Conservation (phyloP, 2,113 vertebrate genomes). For the Cynoglossus semilaevis region DNA sequence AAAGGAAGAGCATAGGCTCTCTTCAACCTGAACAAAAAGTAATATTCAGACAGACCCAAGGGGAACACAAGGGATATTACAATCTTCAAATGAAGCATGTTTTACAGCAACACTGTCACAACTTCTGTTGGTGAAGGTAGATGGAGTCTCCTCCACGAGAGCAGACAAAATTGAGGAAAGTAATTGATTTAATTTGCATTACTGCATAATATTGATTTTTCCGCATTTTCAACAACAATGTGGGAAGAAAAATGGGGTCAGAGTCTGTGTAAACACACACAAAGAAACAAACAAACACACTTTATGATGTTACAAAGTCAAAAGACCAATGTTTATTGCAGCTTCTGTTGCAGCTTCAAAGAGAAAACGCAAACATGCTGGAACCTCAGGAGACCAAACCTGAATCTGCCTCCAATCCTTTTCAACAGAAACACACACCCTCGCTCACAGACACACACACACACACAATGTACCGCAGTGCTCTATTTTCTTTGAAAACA, state of each 20-base stretch:
- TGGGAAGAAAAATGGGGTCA: constrained; percentile 36
- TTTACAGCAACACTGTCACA: no score
- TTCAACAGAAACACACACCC: constrained; percentile 39
- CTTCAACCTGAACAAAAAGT: no score
- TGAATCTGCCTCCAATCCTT: constrained; percentile 73
- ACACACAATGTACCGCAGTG: constrained; percentile 46
- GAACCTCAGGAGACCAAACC: constrained; percentile 71
- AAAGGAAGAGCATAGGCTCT: no score
- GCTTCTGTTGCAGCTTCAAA: constrained; percentile 60
- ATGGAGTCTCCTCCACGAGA: neutral
- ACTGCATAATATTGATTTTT: constrained; percentile 46
- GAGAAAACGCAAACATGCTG: constrained; percentile 64
- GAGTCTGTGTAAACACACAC: constrained; percentile 43
- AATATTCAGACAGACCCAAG: no score
- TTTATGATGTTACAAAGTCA: constrained; percentile 58
- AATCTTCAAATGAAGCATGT: no score
- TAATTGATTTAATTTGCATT: constrained; percentile 32
- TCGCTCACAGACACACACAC: constrained; percentile 16
- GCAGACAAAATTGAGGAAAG: constrained; percentile 2
- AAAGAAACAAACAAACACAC: constrained; percentile 44
- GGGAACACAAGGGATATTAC: no score
- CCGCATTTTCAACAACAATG: constrained; percentile 27
- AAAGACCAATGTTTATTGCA: constrained; percentile 59
- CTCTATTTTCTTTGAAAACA: constrained; percentile 62
- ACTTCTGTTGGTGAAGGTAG: constrained; percentile 7